phyloP scores from a whole-genome alignment of 1,140 invertebrate species.

The Drosophila punjabiensis region DNA sequence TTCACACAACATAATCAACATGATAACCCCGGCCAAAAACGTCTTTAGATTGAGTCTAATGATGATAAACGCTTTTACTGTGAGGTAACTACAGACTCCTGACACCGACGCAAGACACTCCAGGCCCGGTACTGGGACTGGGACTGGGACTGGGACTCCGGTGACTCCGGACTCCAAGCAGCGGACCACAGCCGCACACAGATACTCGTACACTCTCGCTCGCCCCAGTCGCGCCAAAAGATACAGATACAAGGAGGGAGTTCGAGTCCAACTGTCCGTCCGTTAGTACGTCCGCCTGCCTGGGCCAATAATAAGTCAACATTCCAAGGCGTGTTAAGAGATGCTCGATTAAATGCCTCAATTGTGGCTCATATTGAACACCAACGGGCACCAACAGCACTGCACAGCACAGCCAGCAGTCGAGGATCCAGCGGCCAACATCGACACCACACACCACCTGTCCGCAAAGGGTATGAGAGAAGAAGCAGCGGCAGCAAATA shows the following conservation, averaged over 20 bases:
- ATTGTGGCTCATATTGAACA: slow-evolving; percentile 84
- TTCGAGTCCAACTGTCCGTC: slow-evolving; percentile 20
- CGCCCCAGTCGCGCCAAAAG: slow-evolving; percentile 21
- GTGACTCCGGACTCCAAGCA: slow-evolving; percentile 2
- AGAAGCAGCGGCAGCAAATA: slow-evolving; percentile 66
- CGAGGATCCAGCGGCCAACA: slow-evolving; percentile 66
- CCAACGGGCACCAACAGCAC: slow-evolving; percentile 69
- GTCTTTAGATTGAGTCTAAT: slow-evolving; percentile 85
- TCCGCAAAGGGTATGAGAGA: slow-evolving; percentile 56
- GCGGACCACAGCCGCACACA: slow-evolving; percentile 1
- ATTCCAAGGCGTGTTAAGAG: slow-evolving; percentile 84
- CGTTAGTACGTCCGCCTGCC: slow-evolving; percentile 44
- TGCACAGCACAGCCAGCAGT: slow-evolving; percentile 48
- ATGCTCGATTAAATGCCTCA: slow-evolving; percentile 84
- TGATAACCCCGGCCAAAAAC: slow-evolving; percentile 84
- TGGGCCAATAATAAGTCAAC: slow-evolving; percentile 83
- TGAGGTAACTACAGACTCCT: slow-evolving; percentile 83
- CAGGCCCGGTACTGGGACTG: slow-evolving; percentile 10
- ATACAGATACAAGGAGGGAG: slow-evolving; percentile 34
- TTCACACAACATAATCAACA: slow-evolving; percentile 85
- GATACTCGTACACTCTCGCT: slow-evolving; percentile 1
- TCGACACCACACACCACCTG: slow-evolving; percentile 82
- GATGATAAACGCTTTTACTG: slow-evolving; percentile 85
- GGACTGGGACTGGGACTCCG: background rate
- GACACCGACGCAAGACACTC: slow-evolving; percentile 70